Evolutionary conservation across 2,888 invertebrate species (phyloP), one percentile per base, ranked within the genome.

Genomic region (Mactromeris polynyma): DNA sequence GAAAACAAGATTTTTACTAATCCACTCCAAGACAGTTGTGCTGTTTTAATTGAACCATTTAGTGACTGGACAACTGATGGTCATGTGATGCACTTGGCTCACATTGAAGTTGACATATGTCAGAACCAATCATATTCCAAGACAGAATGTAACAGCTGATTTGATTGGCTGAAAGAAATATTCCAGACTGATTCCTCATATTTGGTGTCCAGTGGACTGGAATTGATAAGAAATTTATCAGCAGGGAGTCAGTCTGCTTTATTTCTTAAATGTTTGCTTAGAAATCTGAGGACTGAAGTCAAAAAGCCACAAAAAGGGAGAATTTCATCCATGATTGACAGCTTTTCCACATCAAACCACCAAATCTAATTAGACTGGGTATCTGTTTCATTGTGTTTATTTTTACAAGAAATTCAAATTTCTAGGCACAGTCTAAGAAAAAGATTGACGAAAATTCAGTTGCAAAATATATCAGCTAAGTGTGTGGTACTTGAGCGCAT

Each of bases 111-210:
- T 87, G 87, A 80, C 87, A 87, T 54, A 77, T 87, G 87, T 79
- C 83, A 79, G 83, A 73, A 83, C 88, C 85, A 88, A 88, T 88
- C 85, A 84, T 81, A 82, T 31, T 40, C 54, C 36, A 40, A 81
- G 88, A 85, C 84, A 85, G 64, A 77, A 54, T 85, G 85, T 54
- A 85, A 85, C 88, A 88, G 85, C 88, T 88, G 85, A 84, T 88
- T 54, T 88, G 88, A 88, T 88, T 88, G 88, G 88, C 46, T 88
- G 81, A 81, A 83, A 81, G 64, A 69, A 31, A 33, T 64, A 33
- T 58, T 58, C 79, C 19, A 58, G 87, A 87, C 87, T 87, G 87
- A 79, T 87, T 83, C 86, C 87, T 78, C 58, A 36, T 42, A 79
- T 87, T 78, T 83, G 79, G 58, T 87, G 87, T 87, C 87, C 87